Conservation (phyloP, 37 sponge, comb jelly and placozoan genomes). For the Diacarnus erythraeanus region DNA sequence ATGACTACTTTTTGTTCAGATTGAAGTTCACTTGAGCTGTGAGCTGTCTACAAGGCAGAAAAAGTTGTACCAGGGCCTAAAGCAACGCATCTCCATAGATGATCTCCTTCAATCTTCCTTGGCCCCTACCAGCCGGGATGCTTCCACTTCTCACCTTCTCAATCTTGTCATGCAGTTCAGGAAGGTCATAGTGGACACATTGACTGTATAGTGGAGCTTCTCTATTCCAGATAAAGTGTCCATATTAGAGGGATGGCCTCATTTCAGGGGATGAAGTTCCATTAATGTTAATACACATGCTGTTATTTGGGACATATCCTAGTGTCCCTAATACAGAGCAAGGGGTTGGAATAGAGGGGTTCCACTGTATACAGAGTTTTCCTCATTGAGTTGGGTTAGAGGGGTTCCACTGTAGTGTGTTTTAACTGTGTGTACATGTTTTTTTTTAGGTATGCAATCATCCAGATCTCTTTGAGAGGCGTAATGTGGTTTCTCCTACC, state of each 20-base stretch:
- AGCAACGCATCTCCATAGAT: slow-evolving; percentile 83
- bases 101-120: slow-evolving; percentile 79
- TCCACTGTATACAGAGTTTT: no score
- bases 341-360: no score
- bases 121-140: slow-evolving; percentile 25
- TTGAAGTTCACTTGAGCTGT: slow-evolving; percentile 83
- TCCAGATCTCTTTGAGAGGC: slow-evolving; percentile 91
- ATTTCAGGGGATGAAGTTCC: no score
- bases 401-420: not conserved
- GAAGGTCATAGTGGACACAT: slow-evolving; percentile 58
- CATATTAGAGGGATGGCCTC: no score
- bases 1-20: slow-evolving; percentile 35
- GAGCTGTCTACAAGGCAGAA: slow-evolving; percentile 69
- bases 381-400: not conserved
- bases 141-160: slow-evolving; percentile 81
- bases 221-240: no score
- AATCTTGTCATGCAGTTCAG: slow-evolving; percentile 98
- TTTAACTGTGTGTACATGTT: not conserved
- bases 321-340: no score
- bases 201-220: no score
- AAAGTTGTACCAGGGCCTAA: slow-evolving; percentile 77
- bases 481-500: slow-evolving; percentile 82
- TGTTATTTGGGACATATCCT: no score
- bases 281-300: no score
- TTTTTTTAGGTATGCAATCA: slow-evolving; percentile 89